Evolutionary conservation across 2,797 vertebrate species (phyloP).

Genomic region (Epinephelus coioides): DNA sequence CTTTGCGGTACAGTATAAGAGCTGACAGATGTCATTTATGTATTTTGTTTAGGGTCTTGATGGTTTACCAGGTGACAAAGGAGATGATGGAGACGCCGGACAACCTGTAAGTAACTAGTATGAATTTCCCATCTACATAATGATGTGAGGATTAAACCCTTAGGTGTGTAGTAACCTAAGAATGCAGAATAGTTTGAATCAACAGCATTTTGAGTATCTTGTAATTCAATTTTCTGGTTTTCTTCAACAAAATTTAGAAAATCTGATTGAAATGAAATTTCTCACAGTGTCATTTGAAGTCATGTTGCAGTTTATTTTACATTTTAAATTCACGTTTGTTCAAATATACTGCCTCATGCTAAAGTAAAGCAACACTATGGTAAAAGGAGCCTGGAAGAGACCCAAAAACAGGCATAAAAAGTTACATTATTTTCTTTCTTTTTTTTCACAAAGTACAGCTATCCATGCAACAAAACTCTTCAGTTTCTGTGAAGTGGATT

Average conservation of each 20-base stretch:
- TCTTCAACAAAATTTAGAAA: background rate
- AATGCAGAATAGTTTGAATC: background rate
- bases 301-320: background rate
- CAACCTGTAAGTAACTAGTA: constrained; percentile 89
- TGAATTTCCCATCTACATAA: background rate
- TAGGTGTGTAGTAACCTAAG: background rate
- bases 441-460: constrained; percentile 4
- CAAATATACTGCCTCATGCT: background rate
- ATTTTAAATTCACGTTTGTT: background rate
- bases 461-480: constrained; percentile 27
- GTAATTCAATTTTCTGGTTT: background rate
- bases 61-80: constrained; percentile 94
- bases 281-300: background rate
- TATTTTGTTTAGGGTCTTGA: constrained; percentile 90
- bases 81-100: constrained; percentile 97
- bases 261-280: background rate
- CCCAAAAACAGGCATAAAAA: no score
- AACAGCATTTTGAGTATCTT: background rate
- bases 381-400: no score
- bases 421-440: background rate
- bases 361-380: background rate
- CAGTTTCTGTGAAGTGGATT: constrained; percentile 34
- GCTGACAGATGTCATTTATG: constrained; percentile 20
- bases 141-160: background rate
- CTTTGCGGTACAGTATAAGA: background rate